Conservation (phyloP, 2,797 vertebrate genomes). For the Gymnothorax javanicus region DNA sequence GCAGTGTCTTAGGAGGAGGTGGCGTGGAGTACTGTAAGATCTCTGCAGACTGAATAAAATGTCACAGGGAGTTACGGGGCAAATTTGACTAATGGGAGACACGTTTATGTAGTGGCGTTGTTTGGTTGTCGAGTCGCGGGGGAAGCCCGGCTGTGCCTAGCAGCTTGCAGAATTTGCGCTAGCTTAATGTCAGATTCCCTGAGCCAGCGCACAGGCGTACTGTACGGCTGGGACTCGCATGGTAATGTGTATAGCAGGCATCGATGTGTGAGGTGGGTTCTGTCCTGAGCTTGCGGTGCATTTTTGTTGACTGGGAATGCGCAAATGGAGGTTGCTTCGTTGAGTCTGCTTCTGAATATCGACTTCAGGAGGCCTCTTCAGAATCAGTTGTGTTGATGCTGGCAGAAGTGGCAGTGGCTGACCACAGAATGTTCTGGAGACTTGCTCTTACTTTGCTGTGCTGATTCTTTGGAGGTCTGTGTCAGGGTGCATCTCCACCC, state of each 20-base stretch:
- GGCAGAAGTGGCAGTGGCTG: background rate
- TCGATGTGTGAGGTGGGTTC: background rate
- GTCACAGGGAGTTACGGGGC: conserved; percentile 17
- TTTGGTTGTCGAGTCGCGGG: background rate
- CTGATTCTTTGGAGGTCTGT: background rate
- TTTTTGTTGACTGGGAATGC: background rate
- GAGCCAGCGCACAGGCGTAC: background rate
- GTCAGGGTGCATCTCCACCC: background rate
- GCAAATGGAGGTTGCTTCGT: background rate
- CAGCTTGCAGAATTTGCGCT: background rate
- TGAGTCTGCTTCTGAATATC: background rate
- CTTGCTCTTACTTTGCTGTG: background rate
- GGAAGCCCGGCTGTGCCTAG: background rate
- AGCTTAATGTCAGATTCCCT: background rate
- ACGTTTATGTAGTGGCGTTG: background rate
- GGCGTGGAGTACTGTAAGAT: background rate
- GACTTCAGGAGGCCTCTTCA: background rate
- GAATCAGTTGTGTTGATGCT: background rate
- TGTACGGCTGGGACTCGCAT: background rate
- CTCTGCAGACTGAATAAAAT: conserved; percentile 6
- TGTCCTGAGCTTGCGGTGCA: background rate
- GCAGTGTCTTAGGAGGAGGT: background rate
- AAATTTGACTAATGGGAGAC: background rate
- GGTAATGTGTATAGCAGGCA: background rate
- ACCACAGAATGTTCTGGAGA: background rate